phyloP scores from a whole-genome alignment of 2,888 invertebrate species.

The Cephus spinipes region DNA sequence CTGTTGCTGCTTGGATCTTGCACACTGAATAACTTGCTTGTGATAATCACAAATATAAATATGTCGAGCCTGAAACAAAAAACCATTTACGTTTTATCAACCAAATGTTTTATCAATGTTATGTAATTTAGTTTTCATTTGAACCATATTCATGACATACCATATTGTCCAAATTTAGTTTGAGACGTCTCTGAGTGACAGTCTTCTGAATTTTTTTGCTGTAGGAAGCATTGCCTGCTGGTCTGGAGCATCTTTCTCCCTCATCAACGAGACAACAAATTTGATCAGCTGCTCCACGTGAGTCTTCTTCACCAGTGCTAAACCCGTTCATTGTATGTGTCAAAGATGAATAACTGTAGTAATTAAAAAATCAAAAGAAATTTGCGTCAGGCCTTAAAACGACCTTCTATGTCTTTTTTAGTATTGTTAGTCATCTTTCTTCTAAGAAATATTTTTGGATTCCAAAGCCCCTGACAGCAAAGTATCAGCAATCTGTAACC shows the following conservation, averaged over 20 bases:
- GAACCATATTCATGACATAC: slow-evolving; percentile 66
- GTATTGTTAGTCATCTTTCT: slow-evolving; percentile 43
- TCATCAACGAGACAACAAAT: slow-evolving; percentile 94
- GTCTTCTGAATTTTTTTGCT: slow-evolving; percentile 97
- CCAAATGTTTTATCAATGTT: background rate
- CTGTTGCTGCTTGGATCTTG: slow-evolving; percentile 83
- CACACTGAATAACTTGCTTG: slow-evolving; percentile 95
- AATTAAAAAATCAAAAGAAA: background rate
- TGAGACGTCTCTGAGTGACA: slow-evolving; percentile 89
- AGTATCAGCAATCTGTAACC: background rate
- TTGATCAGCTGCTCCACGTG: slow-evolving; percentile 87
- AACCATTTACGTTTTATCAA: slow-evolving; percentile 4
- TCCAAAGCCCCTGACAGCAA: background rate
- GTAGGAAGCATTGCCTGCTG: slow-evolving; percentile 95
- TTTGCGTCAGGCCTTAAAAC: background rate
- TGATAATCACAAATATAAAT: slow-evolving; percentile 98
- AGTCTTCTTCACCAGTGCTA: slow-evolving; percentile 92
- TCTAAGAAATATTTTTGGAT: background rate
- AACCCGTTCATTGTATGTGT: slow-evolving; percentile 85
- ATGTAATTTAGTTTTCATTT: background rate
- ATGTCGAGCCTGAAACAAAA: slow-evolving; percentile 81
- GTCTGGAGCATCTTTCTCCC: slow-evolving; percentile 85
- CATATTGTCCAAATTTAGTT: slow-evolving; percentile 85
- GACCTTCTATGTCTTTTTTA: background rate
- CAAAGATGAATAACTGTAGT: slow-evolving; percentile 71